Percentiles rank a stretch among this genome's conserved stretches.
phyloP scores from a whole-genome alignment of 2,113 vertebrate species.

The Bufo bufo region DNA sequence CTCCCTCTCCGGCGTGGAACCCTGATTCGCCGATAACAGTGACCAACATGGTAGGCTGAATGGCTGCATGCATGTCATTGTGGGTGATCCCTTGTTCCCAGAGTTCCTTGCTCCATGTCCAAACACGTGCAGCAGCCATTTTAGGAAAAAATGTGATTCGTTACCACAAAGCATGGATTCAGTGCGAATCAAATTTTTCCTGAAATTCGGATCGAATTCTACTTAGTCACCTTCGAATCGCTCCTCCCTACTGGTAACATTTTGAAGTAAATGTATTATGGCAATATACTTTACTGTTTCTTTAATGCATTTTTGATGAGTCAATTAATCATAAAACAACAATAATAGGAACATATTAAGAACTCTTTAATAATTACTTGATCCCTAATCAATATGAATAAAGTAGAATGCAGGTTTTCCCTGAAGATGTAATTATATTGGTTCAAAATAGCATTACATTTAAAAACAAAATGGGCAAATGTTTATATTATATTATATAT shows the following conservation, averaged over 20 bases:
- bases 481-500: background rate
- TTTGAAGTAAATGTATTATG: background rate
- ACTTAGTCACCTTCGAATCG: too few relatives aligned
- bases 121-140: too few relatives aligned
- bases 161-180: too few relatives aligned
- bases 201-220: too few relatives aligned
- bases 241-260: background rate
- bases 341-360: background rate
- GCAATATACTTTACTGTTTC: background rate
- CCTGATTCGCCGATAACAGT: too few relatives aligned
- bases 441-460: background rate
- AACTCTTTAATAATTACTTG: conserved; percentile 1
- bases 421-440: conserved; percentile 23
- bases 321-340: background rate
- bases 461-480: background rate
- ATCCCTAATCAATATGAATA: conserved; percentile 14
- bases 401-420: background rate
- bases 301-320: background rate
- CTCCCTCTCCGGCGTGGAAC: too few relatives aligned
- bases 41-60: too few relatives aligned
- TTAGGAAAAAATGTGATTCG: too few relatives aligned
- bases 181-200: too few relatives aligned
- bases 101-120: too few relatives aligned
- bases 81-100: too few relatives aligned
- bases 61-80: too few relatives aligned